Conservation (phyloP, 1,140 invertebrate genomes). For the Thalassaphorura encarpata region DNA sequence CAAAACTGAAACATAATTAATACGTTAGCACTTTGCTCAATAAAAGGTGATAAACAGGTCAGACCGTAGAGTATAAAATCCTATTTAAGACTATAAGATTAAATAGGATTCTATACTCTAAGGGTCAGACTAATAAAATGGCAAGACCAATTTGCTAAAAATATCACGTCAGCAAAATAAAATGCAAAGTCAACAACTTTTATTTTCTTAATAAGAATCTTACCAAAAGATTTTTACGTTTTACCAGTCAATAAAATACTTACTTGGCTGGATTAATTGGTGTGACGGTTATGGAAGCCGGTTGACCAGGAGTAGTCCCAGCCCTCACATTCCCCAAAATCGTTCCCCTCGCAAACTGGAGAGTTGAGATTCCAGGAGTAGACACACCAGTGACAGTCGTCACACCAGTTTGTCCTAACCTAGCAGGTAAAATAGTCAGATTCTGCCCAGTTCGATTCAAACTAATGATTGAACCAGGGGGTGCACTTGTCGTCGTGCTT, state of each 20-base stretch:
- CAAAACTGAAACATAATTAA: constrained; percentile 16
- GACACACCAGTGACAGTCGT: constrained; percentile 11
- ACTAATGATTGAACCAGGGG: constrained; percentile 23
- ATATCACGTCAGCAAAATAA: too few species aligned
- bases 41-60: not conserved
- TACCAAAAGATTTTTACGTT: too few species aligned
- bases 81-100: not conserved
- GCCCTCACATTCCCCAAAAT: constrained; percentile 17
- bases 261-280: constrained; percentile 29
- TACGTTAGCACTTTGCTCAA: not conserved
- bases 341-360: constrained; percentile 27
- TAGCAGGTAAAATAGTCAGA: constrained; percentile 28
- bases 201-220: too few species aligned
- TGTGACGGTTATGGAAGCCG: constrained; percentile 30
- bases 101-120: too few species aligned
- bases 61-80: not conserved
- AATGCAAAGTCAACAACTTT: too few species aligned
- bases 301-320: constrained; percentile 14
- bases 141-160: too few species aligned
- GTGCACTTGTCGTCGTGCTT: not conserved
- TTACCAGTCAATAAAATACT: constrained; percentile 7
- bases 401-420: too few species aligned
- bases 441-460: constrained; percentile 25
- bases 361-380: constrained; percentile 12
- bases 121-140: too few species aligned